A percentile compares a stretch with the other conserved stretches of the same genome.
Evolutionary conservation across 2,797 vertebrate species (phyloP).

Genomic region (Muscicapa striata): DNA sequence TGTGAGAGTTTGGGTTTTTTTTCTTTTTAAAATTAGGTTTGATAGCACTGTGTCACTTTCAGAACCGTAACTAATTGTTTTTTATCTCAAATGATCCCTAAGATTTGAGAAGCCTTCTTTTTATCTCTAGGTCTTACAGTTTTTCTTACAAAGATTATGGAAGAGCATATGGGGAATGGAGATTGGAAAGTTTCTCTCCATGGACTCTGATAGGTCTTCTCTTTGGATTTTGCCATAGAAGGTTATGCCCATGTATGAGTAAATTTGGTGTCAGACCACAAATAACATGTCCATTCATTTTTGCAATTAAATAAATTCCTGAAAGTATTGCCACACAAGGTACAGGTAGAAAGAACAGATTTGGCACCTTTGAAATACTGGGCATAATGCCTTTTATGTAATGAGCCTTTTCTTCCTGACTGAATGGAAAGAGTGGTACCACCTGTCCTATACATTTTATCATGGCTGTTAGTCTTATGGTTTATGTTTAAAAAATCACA

Average conservation of each 20-base stretch:
- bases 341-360: background rate
- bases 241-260: background rate
- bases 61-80: background rate
- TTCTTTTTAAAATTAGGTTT: background rate
- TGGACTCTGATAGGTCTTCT: background rate
- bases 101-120: background rate
- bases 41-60: background rate
- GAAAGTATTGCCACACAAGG: background rate
- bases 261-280: background rate
- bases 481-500: conserved; percentile 3
- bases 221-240: background rate
- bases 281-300: background rate
- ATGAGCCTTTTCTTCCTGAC: background rate
- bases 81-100: background rate
- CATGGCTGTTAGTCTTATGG: background rate
- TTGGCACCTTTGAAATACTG: background rate
- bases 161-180: background rate
- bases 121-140: background rate
- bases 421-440: background rate
- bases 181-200: background rate
- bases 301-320: background rate
- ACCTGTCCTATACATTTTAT: background rate
- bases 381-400: background rate
- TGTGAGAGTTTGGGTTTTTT: background rate
- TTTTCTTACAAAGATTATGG: background rate